Percentiles rank a stretch among this genome's conserved stretches.
Conservation (phyloP, 2,113 vertebrate species). For the Vidua chalybeata region DNA sequence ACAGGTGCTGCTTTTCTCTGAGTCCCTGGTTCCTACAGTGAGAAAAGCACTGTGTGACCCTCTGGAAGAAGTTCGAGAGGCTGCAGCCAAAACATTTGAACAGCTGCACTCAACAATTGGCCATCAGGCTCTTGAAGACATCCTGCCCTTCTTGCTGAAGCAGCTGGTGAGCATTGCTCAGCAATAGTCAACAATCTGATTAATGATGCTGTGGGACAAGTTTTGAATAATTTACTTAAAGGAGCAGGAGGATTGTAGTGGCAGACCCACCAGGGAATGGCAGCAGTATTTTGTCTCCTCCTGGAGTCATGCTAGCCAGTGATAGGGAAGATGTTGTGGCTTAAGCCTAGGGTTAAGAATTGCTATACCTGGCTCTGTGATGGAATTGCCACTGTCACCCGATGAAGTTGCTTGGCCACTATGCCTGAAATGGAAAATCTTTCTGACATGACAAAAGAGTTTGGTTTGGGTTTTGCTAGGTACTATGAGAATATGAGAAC, state of each 20-base stretch:
- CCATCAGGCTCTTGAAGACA: slow-evolving; percentile 95
- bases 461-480: not conserved
- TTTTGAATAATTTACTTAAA: not conserved
- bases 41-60: slow-evolving; percentile 96
- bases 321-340: not conserved
- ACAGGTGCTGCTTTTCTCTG: slow-evolving; percentile 95
- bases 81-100: slow-evolving; percentile 97
- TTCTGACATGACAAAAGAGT: not conserved
- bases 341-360: not conserved
- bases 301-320: not conserved
- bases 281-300: not conserved
- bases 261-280: not conserved
- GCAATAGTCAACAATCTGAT: not conserved
- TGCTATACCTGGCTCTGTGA: not conserved
- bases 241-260: not conserved
- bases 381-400: not conserved
- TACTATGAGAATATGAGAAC: not conserved
- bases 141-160: slow-evolving; percentile 90
- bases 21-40: slow-evolving; percentile 95
- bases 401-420: not conserved
- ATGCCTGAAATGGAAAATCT: not conserved
- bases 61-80: slow-evolving; percentile 93
- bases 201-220: not conserved
- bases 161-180: slow-evolving; percentile 85
- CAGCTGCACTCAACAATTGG: slow-evolving; percentile 98